Conservation (phyloP, 1,140 invertebrate species). For the Oncopodura yosiiana region DNA sequence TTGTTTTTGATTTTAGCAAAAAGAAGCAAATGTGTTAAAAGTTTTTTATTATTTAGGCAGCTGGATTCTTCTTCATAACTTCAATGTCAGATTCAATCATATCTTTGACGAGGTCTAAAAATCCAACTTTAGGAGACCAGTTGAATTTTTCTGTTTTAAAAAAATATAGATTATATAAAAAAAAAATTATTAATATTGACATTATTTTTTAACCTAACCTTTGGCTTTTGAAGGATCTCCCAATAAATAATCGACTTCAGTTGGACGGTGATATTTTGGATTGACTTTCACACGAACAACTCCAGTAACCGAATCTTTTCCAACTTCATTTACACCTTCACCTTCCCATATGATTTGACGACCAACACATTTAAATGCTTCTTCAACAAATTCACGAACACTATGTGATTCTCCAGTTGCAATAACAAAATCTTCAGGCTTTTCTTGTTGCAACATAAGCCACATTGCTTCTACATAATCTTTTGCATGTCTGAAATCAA, state of each 20-base stretch:
- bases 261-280: constrained; percentile 90
- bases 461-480: constrained; percentile 99
- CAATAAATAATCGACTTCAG: constrained; percentile 87
- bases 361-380: constrained; percentile 68
- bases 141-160: constrained; percentile 64
- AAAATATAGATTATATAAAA: no score
- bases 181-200: no score
- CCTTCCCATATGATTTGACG: constrained; percentile 75
- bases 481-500: constrained; percentile 92
- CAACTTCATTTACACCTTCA: constrained; percentile 63
- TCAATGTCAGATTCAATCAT: constrained; percentile 92
- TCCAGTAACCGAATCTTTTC: constrained; percentile 65
- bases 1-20: no score
- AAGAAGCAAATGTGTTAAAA: no score
- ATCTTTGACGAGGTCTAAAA: constrained; percentile 77
- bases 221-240: constrained; percentile 87
- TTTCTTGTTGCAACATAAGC: constrained; percentile 93
- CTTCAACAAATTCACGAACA: constrained; percentile 92
- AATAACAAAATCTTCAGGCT: constrained; percentile 93
- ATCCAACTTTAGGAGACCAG: constrained; percentile 77
- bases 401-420: constrained; percentile 91
- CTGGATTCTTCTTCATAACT: constrained; percentile 86
- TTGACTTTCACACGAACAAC: constrained; percentile 82
- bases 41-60: constrained; percentile 62
- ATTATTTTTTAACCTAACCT: no score